Evolutionary conservation across 2,797 vertebrate species (phyloP).

Genomic region (Remorina albescens): DNA sequence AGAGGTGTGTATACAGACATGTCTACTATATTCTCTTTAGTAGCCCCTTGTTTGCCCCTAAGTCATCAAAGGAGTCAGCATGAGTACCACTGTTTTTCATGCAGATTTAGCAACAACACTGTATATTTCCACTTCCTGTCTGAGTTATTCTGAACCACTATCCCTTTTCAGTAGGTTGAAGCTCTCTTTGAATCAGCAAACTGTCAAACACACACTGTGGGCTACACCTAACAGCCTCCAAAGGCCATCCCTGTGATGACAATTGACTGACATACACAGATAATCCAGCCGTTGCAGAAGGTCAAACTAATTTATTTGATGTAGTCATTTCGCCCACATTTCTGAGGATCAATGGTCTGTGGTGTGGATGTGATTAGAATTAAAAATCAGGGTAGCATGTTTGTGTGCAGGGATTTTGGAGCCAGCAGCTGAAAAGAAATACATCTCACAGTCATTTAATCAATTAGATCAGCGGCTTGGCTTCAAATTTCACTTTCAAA

Average conservation of each 20-base stretch:
- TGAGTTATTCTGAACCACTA: constrained; percentile 17
- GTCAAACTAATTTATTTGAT: constrained; percentile 75
- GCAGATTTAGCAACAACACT: constrained; percentile 20
- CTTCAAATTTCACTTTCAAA: neutral
- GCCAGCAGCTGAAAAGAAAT: neutral
- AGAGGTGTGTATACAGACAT: constrained; percentile 61
- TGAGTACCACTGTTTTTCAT: neutral
- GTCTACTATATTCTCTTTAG: constrained; percentile 43
- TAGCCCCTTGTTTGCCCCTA: constrained; percentile 23
- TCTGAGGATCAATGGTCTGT: constrained; percentile 53
- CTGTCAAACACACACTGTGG: constrained; percentile 1
- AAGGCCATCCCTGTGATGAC: constrained; percentile 74
- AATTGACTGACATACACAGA: constrained; percentile 55
- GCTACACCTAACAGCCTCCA: constrained; percentile 38
- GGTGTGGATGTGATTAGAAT: constrained; percentile 66
- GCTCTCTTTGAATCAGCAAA: constrained; percentile 51
- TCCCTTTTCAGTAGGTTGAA: no score
- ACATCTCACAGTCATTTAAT: constrained; percentile 11
- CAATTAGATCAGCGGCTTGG: neutral
- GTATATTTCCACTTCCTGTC: constrained; percentile 26
- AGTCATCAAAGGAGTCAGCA: constrained; percentile 13
- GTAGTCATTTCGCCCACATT: constrained; percentile 59
- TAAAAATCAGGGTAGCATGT: constrained; percentile 26
- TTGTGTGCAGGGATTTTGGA: constrained; percentile 23
- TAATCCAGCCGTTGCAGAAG: constrained; percentile 70